Percentiles rank a stretch among this genome's conserved stretches.
These are phyloP conservation scores for Triplophysa bombifrons DNA, from an alignment of 2,797 vertebrate genomes.

Conservation along the genomic window DNA sequence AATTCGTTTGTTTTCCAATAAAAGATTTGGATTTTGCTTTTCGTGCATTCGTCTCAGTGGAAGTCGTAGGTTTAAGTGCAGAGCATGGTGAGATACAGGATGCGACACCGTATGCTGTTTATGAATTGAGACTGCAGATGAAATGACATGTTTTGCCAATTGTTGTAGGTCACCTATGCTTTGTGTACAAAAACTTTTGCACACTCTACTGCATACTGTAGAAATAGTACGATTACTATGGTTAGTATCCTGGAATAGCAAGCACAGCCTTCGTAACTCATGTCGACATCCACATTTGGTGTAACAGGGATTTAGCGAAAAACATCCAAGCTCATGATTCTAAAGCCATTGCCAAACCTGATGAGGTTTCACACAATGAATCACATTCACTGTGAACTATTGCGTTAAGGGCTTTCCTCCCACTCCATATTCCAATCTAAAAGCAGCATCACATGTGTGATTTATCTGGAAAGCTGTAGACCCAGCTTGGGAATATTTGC, in stretches of 20 bases:
- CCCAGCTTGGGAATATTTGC: slow-evolving; percentile 78
- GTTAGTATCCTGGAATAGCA: background rate
- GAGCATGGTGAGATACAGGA: background rate
- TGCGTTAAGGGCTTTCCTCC: slow-evolving; percentile 53
- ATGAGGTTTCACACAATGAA: slow-evolving; percentile 1
- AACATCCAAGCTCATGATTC: slow-evolving; percentile 7
- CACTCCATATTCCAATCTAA: slow-evolving; percentile 68
- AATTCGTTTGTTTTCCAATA: background rate
- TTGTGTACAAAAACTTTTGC: background rate
- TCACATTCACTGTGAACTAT: slow-evolving; percentile 13
- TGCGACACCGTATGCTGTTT: slow-evolving; percentile 50
- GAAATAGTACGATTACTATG: background rate
- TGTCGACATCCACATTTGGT: background rate
- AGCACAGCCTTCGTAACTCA: background rate
- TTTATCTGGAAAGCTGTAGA: slow-evolving; percentile 77
- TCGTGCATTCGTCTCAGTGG: background rate
- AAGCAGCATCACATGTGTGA: slow-evolving; percentile 76
- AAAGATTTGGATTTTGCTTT: background rate
- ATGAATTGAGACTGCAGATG: background rate
- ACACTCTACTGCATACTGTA: background rate
- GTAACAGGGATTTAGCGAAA: slow-evolving; percentile 26
- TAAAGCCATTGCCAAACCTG: slow-evolving; percentile 3
- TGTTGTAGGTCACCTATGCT: background rate
- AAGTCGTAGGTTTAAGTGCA: background rate
- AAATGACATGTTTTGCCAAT: background rate